Conservation (phyloP, 2,888 invertebrate species). For the Priocnemis perturbator region DNA sequence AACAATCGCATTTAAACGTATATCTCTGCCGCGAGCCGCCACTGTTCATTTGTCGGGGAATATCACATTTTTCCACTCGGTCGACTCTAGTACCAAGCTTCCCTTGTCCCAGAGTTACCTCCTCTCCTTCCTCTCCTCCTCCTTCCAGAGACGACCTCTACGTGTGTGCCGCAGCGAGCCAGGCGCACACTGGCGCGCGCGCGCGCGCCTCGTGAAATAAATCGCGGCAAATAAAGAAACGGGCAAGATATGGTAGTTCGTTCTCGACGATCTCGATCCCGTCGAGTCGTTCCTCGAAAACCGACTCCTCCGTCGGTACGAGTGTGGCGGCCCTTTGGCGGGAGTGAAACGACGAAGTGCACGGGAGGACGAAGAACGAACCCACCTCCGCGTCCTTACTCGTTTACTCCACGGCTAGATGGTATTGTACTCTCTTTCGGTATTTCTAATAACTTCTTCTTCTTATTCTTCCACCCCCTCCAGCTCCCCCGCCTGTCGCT, state of each 20-base stretch:
- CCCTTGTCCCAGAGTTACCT: constrained; percentile 9
- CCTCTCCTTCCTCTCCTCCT: neutral
- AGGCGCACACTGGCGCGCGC: neutral
- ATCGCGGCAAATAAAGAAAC: constrained; percentile 57
- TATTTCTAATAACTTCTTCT: constrained; percentile 69
- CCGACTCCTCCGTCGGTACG: constrained; percentile 36
- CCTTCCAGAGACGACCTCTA: neutral
- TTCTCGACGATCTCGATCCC: constrained; percentile 1
- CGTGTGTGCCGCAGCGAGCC: neutral
- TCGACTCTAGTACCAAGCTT: constrained; percentile 8
- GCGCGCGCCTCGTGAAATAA: constrained; percentile 47
- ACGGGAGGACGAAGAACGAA: constrained; percentile 21
- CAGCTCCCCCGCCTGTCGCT: constrained; percentile 22
- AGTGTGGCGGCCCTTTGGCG: constrained; percentile 12
- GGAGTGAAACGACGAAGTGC: neutral
- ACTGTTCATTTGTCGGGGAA: constrained; percentile 54
- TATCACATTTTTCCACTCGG: constrained; percentile 59
- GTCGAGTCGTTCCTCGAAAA: constrained; percentile 41
- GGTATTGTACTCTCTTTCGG: constrained; percentile 59
- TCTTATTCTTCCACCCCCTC: constrained; percentile 26
- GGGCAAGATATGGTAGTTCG: constrained; percentile 40
- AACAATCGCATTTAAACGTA: constrained; percentile 60
- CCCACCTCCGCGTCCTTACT: constrained; percentile 49
- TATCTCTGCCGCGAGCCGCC: constrained; percentile 49
- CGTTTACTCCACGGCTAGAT: constrained; percentile 55